Base-by-base conservation (phyloP, 2,797 vertebrate species). In the Sebastes matsubarae region DNA sequence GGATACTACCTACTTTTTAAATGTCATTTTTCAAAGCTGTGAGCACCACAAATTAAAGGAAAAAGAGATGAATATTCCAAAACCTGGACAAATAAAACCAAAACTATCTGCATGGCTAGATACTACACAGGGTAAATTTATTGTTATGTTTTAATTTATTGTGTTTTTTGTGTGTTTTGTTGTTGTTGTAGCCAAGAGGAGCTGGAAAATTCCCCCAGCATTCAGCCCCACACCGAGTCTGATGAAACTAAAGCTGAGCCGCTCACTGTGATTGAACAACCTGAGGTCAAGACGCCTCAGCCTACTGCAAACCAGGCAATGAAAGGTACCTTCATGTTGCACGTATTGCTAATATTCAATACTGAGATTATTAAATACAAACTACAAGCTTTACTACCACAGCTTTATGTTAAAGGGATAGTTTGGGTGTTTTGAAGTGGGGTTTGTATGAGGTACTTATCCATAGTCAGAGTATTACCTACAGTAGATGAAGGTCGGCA, bases 221-320 rank as follows among this genome's bases (percentile, higher is more conserved):
- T n/a, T 57, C 75, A 82, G 69, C 63, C 79, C 16, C 14, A 63
- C 59, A 82, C 36, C 2, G 82, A 93, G 46, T 73, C 79, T 11
- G 79, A 90, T 65, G 88, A 91, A 75, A 68, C 81, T 82, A 77
- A 89, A 69, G 42, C 74, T 82, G 95, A 95, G 83, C 86, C 89
- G 2, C 83, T 93, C 75, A 94, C 90, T 94, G 94, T 94, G 89
- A 92, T 92, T 14, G 93, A 95, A 89, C 95, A 94, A 75, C 89
- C 94, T 58, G 95, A 96, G 85, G 92, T 94, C 79, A 91, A 90
- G 68, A 91, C 93, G 81, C 93, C 94, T 92, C 95, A 93, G 42
- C 94, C 93, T 11, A 90, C 92, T 82, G 89, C 94, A 81, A 97
- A 95, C 90, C 95, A 94, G 87, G 96, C 95, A 34, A 97, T 97